Conservation (phyloP, 1,140 invertebrate species). For the Lordiphosa mommai region DNA sequence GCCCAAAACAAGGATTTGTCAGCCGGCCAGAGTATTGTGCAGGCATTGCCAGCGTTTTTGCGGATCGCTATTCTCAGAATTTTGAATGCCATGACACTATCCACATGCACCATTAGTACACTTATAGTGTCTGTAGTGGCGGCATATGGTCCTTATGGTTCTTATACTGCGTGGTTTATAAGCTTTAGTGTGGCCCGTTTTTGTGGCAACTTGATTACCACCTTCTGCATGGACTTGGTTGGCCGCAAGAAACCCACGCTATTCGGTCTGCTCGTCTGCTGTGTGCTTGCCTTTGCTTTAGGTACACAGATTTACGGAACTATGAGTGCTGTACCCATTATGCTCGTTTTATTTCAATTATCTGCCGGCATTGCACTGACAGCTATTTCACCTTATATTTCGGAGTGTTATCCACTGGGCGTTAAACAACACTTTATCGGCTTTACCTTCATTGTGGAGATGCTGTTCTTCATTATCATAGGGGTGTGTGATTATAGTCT, state of each 20-base stretch:
- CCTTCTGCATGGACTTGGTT: no score
- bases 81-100: conserved; percentile 51
- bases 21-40: conserved; percentile 14
- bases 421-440: conserved; percentile 50
- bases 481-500: background rate
- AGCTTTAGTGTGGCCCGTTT: no score
- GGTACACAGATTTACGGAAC: conserved; percentile 21
- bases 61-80: conserved; percentile 25
- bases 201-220: conserved; percentile 1
- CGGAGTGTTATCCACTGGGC: conserved; percentile 45
- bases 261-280: conserved; percentile 25
- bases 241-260: conserved; percentile 22
- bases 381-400: conserved; percentile 28
- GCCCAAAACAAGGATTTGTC: conserved; percentile 40
- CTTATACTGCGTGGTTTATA: conserved; percentile 2
- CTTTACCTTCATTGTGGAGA: conserved; percentile 39
- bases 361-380: conserved; percentile 42
- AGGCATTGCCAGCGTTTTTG: conserved; percentile 27
- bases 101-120: background rate
- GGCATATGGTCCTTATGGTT: no score
- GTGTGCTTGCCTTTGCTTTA: conserved; percentile 21
- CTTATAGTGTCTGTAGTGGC: background rate
- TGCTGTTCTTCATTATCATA: conserved; percentile 40
- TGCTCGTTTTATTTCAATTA: conserved; percentile 21
- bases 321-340: background rate